Base-by-base conservation (phyloP, 2,113 vertebrate species). In the Phainopepla nitens region DNA sequence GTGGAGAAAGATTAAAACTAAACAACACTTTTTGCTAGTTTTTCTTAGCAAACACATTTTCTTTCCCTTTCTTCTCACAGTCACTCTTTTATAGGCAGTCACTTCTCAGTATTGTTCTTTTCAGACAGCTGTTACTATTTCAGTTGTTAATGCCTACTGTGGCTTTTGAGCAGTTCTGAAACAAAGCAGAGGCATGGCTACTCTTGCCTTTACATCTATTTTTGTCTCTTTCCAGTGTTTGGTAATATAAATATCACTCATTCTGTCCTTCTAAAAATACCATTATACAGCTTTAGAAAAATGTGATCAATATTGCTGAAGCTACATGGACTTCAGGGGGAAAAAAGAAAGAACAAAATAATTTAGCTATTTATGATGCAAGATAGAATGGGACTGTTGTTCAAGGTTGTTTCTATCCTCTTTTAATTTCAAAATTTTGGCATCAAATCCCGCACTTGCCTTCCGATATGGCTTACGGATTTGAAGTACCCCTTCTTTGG, bases 101-200 rank as follows among this genome's bases (percentile, higher is more conserved):
- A 33, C 36, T 86, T 21, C 31, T 79, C 75, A 31, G 36, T 69
- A 58, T 69, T 95, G 62, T 94, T 94, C 71, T 80, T 68, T 66
- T 65, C 65, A 75, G 79, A 53, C 42, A 85, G 72, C 87, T 92
- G 60, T 93, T 95, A 60, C 83, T 94, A 49, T 82, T 97, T 92
- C 49, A 81, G 76, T 81, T 94, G 35, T 78, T 89, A 89, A 64
- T 94, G 83, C 24, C 29, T 84, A n/a, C 49, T 93, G 72, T 92
- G 64, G 65, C 51, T 94, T 94, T 93, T 83, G 13, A 96, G 86
- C 57, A 77, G 33, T 47, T 62, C 47, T 66, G 51, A 87, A 93
- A 81, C 60, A 82, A 91, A 90, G 64, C 4, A 5, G 27, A 68
- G 29, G 31, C 50, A 81, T 75, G 65, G 64, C 77, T 91, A 27